Base-by-base conservation (phyloP, 2,888 invertebrate genomes). In the Laothoe populi region DNA sequence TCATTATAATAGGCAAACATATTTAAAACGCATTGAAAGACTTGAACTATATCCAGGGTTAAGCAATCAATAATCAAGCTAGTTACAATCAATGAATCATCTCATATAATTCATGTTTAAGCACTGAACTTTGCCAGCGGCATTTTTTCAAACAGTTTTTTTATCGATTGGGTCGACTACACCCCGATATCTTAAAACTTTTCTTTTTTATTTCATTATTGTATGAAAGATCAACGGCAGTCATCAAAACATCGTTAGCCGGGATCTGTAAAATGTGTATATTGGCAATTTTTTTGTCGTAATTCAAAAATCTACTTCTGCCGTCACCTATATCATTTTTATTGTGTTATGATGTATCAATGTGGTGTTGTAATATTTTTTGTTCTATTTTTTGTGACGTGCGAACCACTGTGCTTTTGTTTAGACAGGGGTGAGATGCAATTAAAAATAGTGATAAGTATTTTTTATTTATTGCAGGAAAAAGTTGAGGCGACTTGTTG, bases 171-270 rank as follows among this genome's bases (percentile, higher is more conserved):
- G n/a, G 7, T 45, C 40, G 40, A 42, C 60, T 65, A 69, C 67
- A 67, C 74, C 75, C 75, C 71, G 70, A 68, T 65, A 65, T 76
- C 79, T 78, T 73, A 71, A 76, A 76, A 72, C 71, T 74, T 79
- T 76, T 71, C 82, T 79, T 84, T 86, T 78, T 86, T 82, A 84
- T 89, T 88, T 88, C 84, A 88, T 90, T 86, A 87, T 82, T 78
- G 82, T 79, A 74, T 70, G 72, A 67, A 73, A 77, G 81, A 75
- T 72, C 80, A 76, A 35, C 67, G 67, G 76, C 78, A 83, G 81
- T 87, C 89, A 91, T 91, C 91, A 91, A 90, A 90, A 87, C 81
- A 85, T 91, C 91, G 89, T 91, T 91, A 91, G 86, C 77, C 70
- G 70, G 75, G 70, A 64, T 65, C 74, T 70, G 69, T 75, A 82